Evolutionary conservation across 2,113 vertebrate genomes (phyloP).

Genomic region (Channa argus): DNA sequence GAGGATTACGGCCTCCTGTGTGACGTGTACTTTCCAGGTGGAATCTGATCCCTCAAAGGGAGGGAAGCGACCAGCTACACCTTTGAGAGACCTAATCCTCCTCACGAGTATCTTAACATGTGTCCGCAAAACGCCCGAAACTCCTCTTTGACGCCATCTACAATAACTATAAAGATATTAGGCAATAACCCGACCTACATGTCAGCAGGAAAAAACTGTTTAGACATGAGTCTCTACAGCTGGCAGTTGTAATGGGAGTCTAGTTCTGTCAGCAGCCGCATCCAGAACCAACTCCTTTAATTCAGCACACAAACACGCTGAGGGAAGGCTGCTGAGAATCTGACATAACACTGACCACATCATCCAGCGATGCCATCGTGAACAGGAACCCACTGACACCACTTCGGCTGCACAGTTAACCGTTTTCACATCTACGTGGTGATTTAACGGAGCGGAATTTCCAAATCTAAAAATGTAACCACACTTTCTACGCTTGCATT

Average conservation of each 20-base stretch:
- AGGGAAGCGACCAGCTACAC: conserved; percentile 10
- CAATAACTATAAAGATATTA: too few species aligned
- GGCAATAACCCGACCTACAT: neutral
- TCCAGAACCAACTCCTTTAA: conserved; percentile 34
- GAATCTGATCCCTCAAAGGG: conserved; percentile 63
- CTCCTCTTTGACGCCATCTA: too few species aligned
- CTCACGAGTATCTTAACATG: too few species aligned
- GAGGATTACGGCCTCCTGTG: conserved; percentile 78
- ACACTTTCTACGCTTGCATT: too few species aligned
- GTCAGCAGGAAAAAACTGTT: conserved; percentile 22
- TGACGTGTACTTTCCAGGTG: conserved; percentile 75
- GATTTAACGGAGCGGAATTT: too few species aligned
- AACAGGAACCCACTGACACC: too few species aligned
- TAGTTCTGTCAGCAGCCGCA: conserved; percentile 33
- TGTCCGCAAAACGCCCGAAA: too few species aligned
- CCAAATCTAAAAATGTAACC: too few species aligned
- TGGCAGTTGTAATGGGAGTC: conserved; percentile 12
- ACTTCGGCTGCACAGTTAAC: too few species aligned
- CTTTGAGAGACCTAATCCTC: too few species aligned
- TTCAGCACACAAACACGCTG: conserved; percentile 25
- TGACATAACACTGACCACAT: conserved; percentile 30
- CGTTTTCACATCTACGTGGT: too few species aligned
- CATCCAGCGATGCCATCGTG: too few species aligned
- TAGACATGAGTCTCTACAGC: conserved; percentile 14
- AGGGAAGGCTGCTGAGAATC: conserved; percentile 6